A percentile compares a stretch with the other conserved stretches of the same genome.
Conservation (phyloP, 2,113 vertebrate genomes). For the Tauraco erythrolophus region DNA sequence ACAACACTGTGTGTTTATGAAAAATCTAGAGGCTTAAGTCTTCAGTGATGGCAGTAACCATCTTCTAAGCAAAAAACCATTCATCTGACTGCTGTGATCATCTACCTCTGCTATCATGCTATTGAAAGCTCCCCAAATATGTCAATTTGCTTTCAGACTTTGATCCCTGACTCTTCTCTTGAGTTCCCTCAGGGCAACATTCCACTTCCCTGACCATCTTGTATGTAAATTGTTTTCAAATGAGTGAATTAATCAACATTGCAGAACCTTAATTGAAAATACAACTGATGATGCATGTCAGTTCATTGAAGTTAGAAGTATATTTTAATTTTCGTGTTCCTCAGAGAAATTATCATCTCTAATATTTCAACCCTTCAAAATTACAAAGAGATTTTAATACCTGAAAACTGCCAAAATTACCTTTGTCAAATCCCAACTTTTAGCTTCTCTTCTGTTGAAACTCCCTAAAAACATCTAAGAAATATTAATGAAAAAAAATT, state of each 20-base stretch:
- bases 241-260: constrained; percentile 65
- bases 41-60: not conserved
- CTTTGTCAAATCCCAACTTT: not conserved
- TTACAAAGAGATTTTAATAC: not conserved
- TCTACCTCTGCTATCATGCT: not conserved
- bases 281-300: constrained; percentile 58
- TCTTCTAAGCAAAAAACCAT: not conserved
- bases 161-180: constrained; percentile 17
- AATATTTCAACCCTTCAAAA: not conserved
- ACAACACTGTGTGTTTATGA: not conserved
- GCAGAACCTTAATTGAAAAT: constrained; percentile 65
- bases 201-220: constrained; percentile 44
- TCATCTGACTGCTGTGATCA: constrained; percentile 18
- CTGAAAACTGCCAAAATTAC: not conserved
- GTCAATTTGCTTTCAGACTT: constrained; percentile 35
- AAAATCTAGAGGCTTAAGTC: not conserved
- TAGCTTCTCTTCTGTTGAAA: not conserved
- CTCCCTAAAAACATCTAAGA: not conserved
- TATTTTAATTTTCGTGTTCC: constrained; percentile 45
- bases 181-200: constrained; percentile 23
- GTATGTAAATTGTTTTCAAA: constrained; percentile 68
- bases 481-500: not conserved
- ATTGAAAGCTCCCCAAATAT: constrained; percentile 22
- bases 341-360: constrained; percentile 27
- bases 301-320: constrained; percentile 51